These are phyloP conservation scores for Cervus canadensis DNA, from an alignment of 2,113 vertebrate genomes.

Conservation along the genomic window DNA sequence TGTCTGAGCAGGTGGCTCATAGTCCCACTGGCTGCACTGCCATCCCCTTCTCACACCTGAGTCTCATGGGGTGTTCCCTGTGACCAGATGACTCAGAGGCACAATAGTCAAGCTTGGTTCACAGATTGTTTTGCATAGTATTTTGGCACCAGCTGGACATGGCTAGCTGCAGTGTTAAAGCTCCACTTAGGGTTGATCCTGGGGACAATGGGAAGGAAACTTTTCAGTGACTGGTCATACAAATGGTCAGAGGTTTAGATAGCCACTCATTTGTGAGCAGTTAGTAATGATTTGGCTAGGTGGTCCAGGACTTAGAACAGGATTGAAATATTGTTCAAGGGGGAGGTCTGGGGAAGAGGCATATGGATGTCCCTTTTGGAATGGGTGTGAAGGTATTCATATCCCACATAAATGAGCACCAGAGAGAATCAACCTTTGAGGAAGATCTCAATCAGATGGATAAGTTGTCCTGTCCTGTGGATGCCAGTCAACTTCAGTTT, in stretches of 20 bases:
- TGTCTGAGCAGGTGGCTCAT: not conserved
- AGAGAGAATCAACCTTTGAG: not conserved
- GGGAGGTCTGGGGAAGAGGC: not conserved
- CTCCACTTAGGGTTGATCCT: not conserved
- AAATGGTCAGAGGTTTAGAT: not conserved
- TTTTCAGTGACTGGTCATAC: not conserved
- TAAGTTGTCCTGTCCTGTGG: not conserved
- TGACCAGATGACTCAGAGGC: not conserved
- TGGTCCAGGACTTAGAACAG: not conserved
- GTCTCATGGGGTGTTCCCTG: not conserved
- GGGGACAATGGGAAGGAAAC: not conserved
- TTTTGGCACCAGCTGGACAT: not conserved
- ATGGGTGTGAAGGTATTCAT: not conserved
- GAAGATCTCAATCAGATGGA: not conserved
- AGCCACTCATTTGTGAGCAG: not conserved
- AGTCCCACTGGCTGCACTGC: not conserved
- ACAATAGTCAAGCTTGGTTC: conserved; percentile 12
- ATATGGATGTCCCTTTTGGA: not conserved
- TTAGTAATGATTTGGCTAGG: not conserved
- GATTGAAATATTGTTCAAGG: not conserved
- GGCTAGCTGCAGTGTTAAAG: not conserved
- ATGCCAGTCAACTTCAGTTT: not conserved
- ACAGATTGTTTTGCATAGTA: not conserved
- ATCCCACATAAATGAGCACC: not conserved
- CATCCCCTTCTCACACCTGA: not conserved